phyloP scores from a whole-genome alignment of 2,113 vertebrate genomes.

The Ammospiza caudacuta region DNA sequence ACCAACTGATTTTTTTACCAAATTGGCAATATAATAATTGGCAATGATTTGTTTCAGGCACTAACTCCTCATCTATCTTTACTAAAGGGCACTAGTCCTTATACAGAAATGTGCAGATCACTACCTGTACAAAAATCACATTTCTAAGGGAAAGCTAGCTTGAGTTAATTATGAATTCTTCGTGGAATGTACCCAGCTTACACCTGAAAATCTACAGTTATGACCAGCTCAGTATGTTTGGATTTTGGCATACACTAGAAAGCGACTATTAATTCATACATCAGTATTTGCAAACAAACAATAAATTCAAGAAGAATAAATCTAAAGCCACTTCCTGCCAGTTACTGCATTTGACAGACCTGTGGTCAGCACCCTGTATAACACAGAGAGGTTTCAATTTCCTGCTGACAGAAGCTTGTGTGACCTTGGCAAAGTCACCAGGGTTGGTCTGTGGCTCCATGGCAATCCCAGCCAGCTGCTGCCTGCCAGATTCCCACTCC shows the following conservation, averaged over 20 bases:
- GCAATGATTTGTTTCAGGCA: neutral
- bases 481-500: slow-evolving; percentile 7
- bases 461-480: neutral
- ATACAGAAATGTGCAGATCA: neutral
- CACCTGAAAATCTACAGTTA: neutral
- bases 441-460: neutral
- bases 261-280: neutral
- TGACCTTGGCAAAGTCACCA: neutral
- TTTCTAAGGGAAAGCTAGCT: neutral
- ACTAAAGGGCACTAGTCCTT: neutral
- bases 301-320: neutral
- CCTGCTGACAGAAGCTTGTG: slow-evolving; percentile 1
- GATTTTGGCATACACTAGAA: neutral
- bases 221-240: neutral
- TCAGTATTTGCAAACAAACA: neutral
- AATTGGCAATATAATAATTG: neutral
- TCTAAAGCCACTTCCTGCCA: neutral
- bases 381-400: slow-evolving; percentile 2
- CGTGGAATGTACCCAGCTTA: neutral
- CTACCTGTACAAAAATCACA: neutral
- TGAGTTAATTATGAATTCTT: neutral
- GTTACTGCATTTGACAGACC: neutral
- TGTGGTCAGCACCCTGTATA: neutral
- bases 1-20: neutral
- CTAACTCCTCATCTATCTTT: neutral